Base-by-base conservation (phyloP, 2,113 vertebrate genomes). In the Mohoua ochrocephala region DNA sequence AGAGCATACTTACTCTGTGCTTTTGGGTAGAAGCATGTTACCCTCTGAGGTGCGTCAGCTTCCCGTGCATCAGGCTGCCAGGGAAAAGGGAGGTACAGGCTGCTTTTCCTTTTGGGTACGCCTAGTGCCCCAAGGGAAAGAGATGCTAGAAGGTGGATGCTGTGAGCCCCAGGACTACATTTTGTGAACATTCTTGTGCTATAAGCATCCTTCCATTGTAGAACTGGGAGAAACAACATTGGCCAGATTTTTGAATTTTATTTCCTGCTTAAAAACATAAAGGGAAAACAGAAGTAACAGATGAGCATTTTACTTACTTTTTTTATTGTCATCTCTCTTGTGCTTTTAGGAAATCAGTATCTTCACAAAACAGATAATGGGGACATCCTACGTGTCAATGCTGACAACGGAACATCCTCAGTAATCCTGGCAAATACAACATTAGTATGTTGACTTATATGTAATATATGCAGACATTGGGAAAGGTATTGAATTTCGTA, bases 341-440 rank as follows among this genome's bases (percentile, higher is more conserved):
- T 97, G 87, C 91, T 74, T 95, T 91, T 89, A 98, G 98, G 97
- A 94, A 82, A 96, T 68, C 89, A 98, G 53, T 98, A 98, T 91
- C 93, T 98, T 89, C 97, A 98, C 92, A 97, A 83, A 96, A 84
- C 96, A 84, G 65, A 70, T 59, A 92, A 97, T 65, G 97, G 98
- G 22, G 50, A 98, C 84, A 16, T 98, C 61, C 85, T 97, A 9
- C 16, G 88, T 63, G 10, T 97, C 49, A 81, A 81, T 78, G 97
- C 96, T 88, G 97, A 92, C 41, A 84, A 24, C 0, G 95, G 95
- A 97, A 91, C 80, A 65, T 73, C 54, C 80, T 94, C 94, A 17
- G 35, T 93, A 78, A 50, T 98, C 80, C 81, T 98, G 89, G 53
- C 78, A 27, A 98, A 98, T 86, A 96, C 86, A 84, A 98, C 97